Evolutionary conservation across 2,797 vertebrate species (phyloP).

Genomic region (Aselliscus stoliczkanus): DNA sequence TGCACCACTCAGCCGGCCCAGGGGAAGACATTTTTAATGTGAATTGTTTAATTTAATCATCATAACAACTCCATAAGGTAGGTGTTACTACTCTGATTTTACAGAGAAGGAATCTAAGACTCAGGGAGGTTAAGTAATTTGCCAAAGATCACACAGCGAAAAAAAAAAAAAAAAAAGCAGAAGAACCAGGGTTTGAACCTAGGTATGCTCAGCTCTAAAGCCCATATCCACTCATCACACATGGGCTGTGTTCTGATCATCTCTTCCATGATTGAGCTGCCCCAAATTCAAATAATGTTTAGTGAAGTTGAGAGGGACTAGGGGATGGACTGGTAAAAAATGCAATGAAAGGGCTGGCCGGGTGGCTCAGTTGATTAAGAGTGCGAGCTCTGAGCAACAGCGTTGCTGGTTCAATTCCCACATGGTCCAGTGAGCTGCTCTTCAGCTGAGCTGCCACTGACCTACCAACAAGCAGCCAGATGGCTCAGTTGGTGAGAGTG

Average conservation of each 20-base stretch:
- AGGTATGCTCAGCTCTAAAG: background rate
- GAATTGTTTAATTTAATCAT: background rate
- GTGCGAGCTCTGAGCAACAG: too few relatives aligned
- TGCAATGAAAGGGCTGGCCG: background rate
- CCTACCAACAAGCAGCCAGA: too few relatives aligned
- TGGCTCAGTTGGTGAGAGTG: too few relatives aligned
- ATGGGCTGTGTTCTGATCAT: background rate
- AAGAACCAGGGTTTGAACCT: background rate
- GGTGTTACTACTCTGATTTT: background rate
- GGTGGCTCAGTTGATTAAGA: too few relatives aligned
- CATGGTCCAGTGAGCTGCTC: too few relatives aligned
- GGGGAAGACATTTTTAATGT: background rate
- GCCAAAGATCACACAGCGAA: background rate
- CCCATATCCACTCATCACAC: background rate
- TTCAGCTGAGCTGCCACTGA: too few relatives aligned
- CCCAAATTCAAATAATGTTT: background rate
- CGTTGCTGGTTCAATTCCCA: too few relatives aligned
- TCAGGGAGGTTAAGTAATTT: background rate
- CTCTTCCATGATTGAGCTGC: background rate
- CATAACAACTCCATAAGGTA: background rate
- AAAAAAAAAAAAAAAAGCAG: background rate
- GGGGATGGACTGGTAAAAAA: background rate
- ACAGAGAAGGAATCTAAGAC: background rate
- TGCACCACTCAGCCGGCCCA: too few relatives aligned
- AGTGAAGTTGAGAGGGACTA: background rate